These are phyloP conservation scores for Carcinoscorpius rotundicauda DNA, from an alignment of 1,140 invertebrate genomes.

Conservation along the genomic window DNA sequence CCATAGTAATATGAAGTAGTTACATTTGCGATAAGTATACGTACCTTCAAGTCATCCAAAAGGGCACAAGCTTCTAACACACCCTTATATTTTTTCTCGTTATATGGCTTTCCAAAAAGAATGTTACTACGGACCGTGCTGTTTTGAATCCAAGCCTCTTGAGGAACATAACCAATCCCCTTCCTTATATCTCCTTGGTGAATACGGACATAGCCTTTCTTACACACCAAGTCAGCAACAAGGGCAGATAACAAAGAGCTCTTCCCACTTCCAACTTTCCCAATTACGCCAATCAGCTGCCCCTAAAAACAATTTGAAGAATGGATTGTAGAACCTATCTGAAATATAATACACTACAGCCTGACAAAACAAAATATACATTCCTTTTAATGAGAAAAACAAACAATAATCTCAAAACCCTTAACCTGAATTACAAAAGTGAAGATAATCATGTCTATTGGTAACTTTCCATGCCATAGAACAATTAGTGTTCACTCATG, in stretches of 20 bases:
- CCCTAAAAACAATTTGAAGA: constrained; percentile 24
- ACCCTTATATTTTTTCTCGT: constrained; percentile 57
- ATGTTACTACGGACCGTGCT: constrained; percentile 86
- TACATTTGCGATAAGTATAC: not conserved
- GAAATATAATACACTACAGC: no score
- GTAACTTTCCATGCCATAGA: no score
- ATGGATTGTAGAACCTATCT: no score
- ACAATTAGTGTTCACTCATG: no score
- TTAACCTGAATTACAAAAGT: no score
- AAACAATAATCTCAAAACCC: no score
- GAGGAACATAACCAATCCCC: constrained; percentile 76
- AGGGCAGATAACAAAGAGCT: constrained; percentile 31
- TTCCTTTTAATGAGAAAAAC: no score
- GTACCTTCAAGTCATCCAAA: constrained; percentile 47
- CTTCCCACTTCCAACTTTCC: constrained; percentile 36
- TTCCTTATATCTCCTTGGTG: constrained; percentile 1
- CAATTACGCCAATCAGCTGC: constrained; percentile 33
- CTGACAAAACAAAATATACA: no score
- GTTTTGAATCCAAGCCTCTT: constrained; percentile 82
- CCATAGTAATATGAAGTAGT: no score
- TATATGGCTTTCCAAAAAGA: constrained; percentile 70
- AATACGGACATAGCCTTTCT: constrained; percentile 24
- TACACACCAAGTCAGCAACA: constrained; percentile 33
- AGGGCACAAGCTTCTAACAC: constrained; percentile 75
- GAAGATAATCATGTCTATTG: no score